Evolutionary conservation across 2,797 vertebrate genomes (phyloP).

Genomic region (Mionectes olivaceus): DNA sequence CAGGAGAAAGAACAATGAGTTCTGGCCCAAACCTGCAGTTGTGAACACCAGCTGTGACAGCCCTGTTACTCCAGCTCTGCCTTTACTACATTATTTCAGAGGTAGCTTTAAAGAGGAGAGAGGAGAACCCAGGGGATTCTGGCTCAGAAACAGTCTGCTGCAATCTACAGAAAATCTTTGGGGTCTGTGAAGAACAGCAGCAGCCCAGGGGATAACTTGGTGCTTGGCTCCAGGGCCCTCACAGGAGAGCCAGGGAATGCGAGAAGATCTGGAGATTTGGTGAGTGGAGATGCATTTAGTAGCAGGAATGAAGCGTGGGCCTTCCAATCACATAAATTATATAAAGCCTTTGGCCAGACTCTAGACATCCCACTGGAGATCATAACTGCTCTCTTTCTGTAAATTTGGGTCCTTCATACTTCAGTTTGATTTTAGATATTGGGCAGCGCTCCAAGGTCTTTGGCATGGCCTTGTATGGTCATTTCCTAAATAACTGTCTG

Average conservation of each 20-base stretch:
- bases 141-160: constrained; percentile 5
- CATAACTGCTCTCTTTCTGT: not conserved
- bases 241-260: not conserved
- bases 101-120: not conserved
- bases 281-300: not conserved
- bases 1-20: constrained; percentile 27
- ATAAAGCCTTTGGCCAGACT: constrained; percentile 8
- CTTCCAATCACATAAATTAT: not conserved
- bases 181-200: not conserved
- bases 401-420: not conserved
- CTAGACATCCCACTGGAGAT: not conserved
- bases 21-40: constrained; percentile 36
- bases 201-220: not conserved
- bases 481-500: not conserved
- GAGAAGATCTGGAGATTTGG: not conserved
- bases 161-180: not conserved
- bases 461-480: not conserved
- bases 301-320: not conserved
- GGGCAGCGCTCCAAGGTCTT: not conserved
- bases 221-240: not conserved
- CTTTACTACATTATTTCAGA: not conserved
- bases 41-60: constrained; percentile 43
- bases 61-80: not conserved
- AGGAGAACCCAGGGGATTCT: not conserved
- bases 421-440: not conserved